phyloP scores from a whole-genome alignment of 2,888 invertebrate genomes.

The Conops quadrifasciatus region DNA sequence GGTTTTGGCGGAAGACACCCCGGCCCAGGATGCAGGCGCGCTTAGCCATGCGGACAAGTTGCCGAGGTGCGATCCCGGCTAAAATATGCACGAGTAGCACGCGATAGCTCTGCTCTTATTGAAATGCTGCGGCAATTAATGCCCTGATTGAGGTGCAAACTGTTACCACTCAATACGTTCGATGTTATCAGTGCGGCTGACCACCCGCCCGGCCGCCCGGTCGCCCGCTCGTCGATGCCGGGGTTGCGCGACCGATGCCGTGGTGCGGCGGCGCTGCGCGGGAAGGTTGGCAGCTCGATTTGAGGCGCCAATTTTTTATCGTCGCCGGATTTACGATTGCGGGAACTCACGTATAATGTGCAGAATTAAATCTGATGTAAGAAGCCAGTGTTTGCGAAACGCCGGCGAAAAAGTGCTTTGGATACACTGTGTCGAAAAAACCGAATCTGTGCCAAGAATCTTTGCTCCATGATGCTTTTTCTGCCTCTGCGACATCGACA shows the following conservation, averaged over 20 bases:
- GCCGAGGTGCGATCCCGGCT: slow-evolving; percentile 5
- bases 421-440: slow-evolving; percentile 14
- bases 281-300: not conserved
- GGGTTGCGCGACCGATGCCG: no score
- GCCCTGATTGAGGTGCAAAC: not conserved
- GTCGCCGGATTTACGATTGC: slow-evolving; percentile 7
- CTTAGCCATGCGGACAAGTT: not conserved
- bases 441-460: slow-evolving; percentile 25
- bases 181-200: no score
- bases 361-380: slow-evolving; percentile 5
- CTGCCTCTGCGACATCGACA: not conserved
- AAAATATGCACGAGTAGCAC: slow-evolving; percentile 17
- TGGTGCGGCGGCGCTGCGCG: not conserved
- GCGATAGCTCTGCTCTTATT: slow-evolving; percentile 23
- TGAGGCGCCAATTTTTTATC: slow-evolving; percentile 25
- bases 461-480: not conserved
- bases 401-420: not conserved
- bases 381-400: slow-evolving; percentile 6
- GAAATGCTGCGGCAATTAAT: slow-evolving; percentile 11
- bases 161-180: slow-evolving; percentile 7
- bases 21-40: not conserved
- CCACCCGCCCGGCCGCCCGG: no score
- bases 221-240: no score
- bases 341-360: not conserved
- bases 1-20: no score